Evolutionary conservation across 2,113 vertebrate genomes (phyloP), one percentile per base, ranked within the genome.

Genomic region (Chlamydotis undulata): DNA sequence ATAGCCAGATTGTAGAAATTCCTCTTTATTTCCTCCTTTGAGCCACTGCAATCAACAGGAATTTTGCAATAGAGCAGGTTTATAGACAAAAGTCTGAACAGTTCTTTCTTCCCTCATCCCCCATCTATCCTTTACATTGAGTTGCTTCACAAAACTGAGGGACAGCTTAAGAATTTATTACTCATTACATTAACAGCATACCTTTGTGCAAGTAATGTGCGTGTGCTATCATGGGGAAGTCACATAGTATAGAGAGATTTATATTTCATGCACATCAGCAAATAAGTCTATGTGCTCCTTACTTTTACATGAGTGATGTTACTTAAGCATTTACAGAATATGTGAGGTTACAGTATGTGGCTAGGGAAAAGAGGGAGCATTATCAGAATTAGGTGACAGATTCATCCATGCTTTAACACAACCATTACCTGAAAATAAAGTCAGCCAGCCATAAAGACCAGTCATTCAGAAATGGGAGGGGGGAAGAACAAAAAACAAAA

Each of bases 341-440:
- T 12, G 23, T 0, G 2, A 89, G 41, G 52, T 60, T 26, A 73
- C 53, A 75, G 37, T 37, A 85, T 0, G 0, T 4, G 35, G 16
- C 0, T 67, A 56, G 50, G 33, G 18, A 74, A 89, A 89, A 52
- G 23, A 93, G 7, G 21, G 24, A 87, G 57, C 11, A 82, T 64
- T 70, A 89, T 55, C 39, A 74, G n/a, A 88, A 81, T 47, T 19
- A 74, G 29, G 50, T 1, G 7, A 78, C 59, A 77, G 37, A 57
- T 37, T 88, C 22, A 86, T 18, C 47, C 31, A 61, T 43, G 31
- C 41, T 67, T 80, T 75, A 89, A 76, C 17, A 69, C 3, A 24
- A 35, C 31, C 35, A 39, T 24, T 73, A 87, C 24, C 49, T 69
- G 31, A 76, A 91, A 83, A 59, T 19, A 71, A 86, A 78, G n/a